Evolutionary conservation across 2,113 vertebrate species (phyloP), one percentile per base, ranked within the genome.

Genomic region (Alexandromys fortis): DNA sequence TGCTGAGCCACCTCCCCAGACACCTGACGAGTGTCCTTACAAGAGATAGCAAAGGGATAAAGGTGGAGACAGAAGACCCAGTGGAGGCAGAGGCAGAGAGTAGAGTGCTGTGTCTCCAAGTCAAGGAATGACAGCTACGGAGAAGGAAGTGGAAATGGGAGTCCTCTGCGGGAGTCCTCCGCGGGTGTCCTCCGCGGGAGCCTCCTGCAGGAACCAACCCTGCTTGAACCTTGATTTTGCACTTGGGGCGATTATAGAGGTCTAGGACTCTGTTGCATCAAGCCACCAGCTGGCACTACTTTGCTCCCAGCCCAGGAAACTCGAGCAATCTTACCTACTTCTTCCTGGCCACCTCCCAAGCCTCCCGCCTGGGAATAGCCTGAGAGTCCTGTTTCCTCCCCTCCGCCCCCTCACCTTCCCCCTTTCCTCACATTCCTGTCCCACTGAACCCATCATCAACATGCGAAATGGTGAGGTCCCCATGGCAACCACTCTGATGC

Each of bases 401-500:
- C 42, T 28, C 55, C 47, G 11, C 85, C 30, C 45, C 8, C 26
- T 26, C 76, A 13, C 33, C 47, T 9, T 35, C 35, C 49, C 55
- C 45, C 17, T 52, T 8, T 24, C 55, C 26, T 58, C 63, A 3
- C 61, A 5, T 14, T 3, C 68, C 10, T 58, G 58, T 21, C 87
- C 70, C 75, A 33, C 52, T 0, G 16, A 94, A 47, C 87, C 76
- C 75, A 19, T 49, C 83, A 24, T 87, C 91, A 55, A 42, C 78
- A 75, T 30, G 68, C 33, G 4, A 26, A 45, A 77, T 13, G 0
- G 67, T 0, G 22, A 89, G 89, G 89, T 97, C 95, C 91, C 97
- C 97, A 96, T 97, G 47, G 97, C 92, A 97, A 98, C 94, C 22
- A 86, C 86, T 89, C 78, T 8, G 75, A 86, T 86, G 96, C 95